Evolutionary conservation across 2,888 invertebrate genomes (phyloP).

Genomic region (Syrphus vitripennis): DNA sequence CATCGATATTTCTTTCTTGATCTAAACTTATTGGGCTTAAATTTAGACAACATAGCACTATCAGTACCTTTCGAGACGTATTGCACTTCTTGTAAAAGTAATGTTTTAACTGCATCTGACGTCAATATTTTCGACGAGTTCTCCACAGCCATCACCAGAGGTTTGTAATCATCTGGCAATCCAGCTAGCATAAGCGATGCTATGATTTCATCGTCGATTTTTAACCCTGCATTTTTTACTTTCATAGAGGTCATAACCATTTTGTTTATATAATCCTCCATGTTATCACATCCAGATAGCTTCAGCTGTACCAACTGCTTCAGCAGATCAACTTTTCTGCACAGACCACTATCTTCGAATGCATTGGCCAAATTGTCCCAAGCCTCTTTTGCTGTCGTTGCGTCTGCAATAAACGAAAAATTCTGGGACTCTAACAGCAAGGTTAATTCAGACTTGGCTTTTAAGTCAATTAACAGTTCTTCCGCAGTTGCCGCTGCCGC

Average conservation of each 20-base stretch:
- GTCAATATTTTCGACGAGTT: conserved; percentile 12
- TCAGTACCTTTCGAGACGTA: not conserved
- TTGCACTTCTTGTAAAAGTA: not conserved
- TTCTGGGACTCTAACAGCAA: not conserved
- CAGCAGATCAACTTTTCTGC: conserved; percentile 16
- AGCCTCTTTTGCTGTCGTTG: conserved; percentile 2
- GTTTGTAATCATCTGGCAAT: conserved; percentile 32
- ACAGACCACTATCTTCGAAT: conserved; percentile 12
- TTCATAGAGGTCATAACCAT: conserved; percentile 9
- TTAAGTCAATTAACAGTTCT: not conserved
- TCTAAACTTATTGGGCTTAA: not conserved
- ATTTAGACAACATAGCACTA: not conserved
- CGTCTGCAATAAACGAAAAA: not conserved
- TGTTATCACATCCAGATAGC: not conserved
- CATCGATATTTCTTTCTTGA: conserved; percentile 24
- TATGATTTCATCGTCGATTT: no score
- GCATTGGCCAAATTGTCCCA: conserved; percentile 12
- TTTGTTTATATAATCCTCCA: conserved; percentile 30
- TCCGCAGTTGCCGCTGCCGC: no score
- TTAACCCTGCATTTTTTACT: no score
- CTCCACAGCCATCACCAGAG: conserved; percentile 34
- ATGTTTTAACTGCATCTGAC: conserved; percentile 20
- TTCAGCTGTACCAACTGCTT: conserved; percentile 28
- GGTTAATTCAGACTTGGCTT: not conserved
- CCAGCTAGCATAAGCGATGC: no score